Evolutionary conservation across 1,140 invertebrate genomes (phyloP).

Genomic region (Polypedilum pembai): DNA sequence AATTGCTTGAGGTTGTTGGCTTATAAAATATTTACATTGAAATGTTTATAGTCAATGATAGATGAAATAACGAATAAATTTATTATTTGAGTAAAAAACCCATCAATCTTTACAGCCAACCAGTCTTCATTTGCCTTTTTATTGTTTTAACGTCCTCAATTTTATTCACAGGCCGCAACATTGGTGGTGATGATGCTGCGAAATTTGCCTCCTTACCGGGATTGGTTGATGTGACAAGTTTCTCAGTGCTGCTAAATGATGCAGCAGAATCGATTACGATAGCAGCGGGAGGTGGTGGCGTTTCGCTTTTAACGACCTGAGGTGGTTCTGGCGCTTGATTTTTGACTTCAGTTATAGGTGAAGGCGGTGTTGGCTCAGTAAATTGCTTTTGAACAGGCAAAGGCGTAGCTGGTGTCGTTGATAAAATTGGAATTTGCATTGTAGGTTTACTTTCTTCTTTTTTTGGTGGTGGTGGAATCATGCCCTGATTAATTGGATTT

Average conservation of each 20-base stretch:
- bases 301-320: neutral
- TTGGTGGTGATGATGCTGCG: slow-evolving; percentile 38
- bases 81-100: too few species aligned
- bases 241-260: slow-evolving; percentile 23
- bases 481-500: slow-evolving; percentile 43
- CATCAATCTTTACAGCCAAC: slow-evolving; percentile 45
- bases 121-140: slow-evolving; percentile 47
- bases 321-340: neutral
- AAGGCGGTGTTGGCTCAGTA: neutral
- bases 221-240: slow-evolving; percentile 3
- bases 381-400: neutral
- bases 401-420: slow-evolving; percentile 28
- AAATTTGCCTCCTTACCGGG: slow-evolving; percentile 37
- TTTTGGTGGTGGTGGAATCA: slow-evolving; percentile 44
- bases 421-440: neutral
- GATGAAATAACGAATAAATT: too few species aligned
- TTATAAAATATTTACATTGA: too few species aligned
- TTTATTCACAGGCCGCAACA: slow-evolving; percentile 39
- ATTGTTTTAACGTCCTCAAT: slow-evolving; percentile 48
- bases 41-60: too few species aligned
- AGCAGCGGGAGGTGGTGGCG: neutral
- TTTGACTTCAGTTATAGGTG: neutral
- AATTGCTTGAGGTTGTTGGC: too few species aligned
- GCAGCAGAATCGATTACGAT: slow-evolving; percentile 30
- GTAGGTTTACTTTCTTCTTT: neutral